Evolutionary conservation across 2,797 vertebrate species (phyloP), one percentile per base, ranked within the genome.

Genomic region (Arrhamphus sclerolepis): DNA sequence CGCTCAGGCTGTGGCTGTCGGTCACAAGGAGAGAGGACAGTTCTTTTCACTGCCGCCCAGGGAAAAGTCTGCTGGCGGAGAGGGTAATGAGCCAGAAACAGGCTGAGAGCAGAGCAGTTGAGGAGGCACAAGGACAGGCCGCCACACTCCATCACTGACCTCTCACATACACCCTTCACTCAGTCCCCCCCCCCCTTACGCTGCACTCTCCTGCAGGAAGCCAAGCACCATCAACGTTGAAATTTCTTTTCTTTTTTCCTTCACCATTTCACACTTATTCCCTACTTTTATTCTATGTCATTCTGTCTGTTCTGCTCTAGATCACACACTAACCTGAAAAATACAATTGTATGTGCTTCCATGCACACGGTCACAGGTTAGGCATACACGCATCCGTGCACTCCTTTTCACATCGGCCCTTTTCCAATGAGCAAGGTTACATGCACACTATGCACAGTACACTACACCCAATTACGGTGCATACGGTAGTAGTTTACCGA

Each of bases 71-170:
- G 86, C 89, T 86, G 84, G 89, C 72, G 67, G 89, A 86, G 85
- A 85, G 83, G 87, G 91, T 92, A 92, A 92, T 92, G 92, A 92
- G 88, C 85, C 89, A 89, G 90, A 92, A 92, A 92, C 80, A 82
- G 80, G 81, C 84, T 77, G 87, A 83, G 82, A 77, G 80, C 59
- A 82, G 72, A 79, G 68, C 62, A 87, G 80, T 63, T 64, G 75
- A 86, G 78, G 80, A 87, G 84, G 86, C 88, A 87, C 92, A 92
- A 92, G 90, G 91, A 92, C 91, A 86, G 82, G 83, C 83, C 77
- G 77, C 69, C 49, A 24, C 51, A 43, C 65, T 52, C 69, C 39
- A 49, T 39, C 64, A 24, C 62, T 20, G 70, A 70, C 75, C 60
- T 56, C 69, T 56, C 74, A 60, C 73, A 72, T 70, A 65, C 69